A percentile compares a stretch with the other conserved stretches of the same genome.
Conservation (phyloP, 2,888 invertebrate genomes). For the Tetropium fuscum region DNA sequence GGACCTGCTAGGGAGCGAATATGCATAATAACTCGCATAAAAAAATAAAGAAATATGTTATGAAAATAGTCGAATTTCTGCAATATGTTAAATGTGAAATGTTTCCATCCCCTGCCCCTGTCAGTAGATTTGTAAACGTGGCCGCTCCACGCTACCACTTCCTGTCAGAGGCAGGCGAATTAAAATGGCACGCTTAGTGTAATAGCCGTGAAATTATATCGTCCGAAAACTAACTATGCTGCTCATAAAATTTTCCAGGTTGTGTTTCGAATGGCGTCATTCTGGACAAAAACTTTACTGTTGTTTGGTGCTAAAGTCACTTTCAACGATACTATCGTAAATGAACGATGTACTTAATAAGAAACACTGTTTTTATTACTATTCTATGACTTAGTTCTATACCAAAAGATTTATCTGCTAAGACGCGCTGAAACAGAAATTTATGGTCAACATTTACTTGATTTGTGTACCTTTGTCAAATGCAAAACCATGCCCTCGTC, state of each 20-base stretch:
- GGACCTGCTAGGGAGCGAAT: no score
- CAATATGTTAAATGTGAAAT: slow-evolving; percentile 42
- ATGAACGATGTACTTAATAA: no score
- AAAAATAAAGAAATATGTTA: no score
- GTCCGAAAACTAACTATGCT: slow-evolving; percentile 55
- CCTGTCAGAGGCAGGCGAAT: slow-evolving; percentile 59
- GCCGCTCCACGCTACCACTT: slow-evolving; percentile 55
- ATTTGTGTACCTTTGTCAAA: no score
- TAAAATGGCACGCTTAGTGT: slow-evolving; percentile 58
- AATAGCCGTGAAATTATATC: slow-evolving; percentile 62
- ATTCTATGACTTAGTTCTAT: no score
- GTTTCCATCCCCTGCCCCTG: slow-evolving; percentile 38
- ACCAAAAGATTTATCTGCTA: no score
- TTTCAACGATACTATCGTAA: no score
- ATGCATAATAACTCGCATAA: no score
- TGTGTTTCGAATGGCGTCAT: slow-evolving; percentile 15
- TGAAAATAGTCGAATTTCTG: slow-evolving; percentile 41
- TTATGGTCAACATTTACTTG: no score
- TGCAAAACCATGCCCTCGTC: no score
- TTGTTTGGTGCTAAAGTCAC: neutral
- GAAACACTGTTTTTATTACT: no score
- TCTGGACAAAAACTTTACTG: slow-evolving; percentile 17
- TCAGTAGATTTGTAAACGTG: slow-evolving; percentile 41
- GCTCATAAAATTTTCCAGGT: slow-evolving; percentile 21
- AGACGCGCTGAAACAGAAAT: no score